Evolutionary conservation across 2,888 invertebrate species (phyloP), one percentile per base, ranked within the genome.

Genomic region (Carabus problematicus): DNA sequence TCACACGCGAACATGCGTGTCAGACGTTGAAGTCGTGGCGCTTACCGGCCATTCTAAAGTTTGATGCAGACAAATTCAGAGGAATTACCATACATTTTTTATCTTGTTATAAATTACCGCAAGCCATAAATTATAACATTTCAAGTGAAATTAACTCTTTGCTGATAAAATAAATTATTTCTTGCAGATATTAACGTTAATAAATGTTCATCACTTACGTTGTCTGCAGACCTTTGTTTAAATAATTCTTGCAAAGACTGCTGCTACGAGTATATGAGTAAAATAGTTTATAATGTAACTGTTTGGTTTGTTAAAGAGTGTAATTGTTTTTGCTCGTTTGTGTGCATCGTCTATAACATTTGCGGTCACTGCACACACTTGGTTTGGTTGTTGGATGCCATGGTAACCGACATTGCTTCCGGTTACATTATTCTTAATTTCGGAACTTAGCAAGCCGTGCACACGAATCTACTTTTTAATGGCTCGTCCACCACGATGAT

Each of bases 241-340:
- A n/a, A n/a, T n/a, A n/a, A n/a, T n/a, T n/a, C n/a, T n/a, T n/a
- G n/a, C n/a, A n/a, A 45, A 12, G 2, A n/a, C 3, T 54, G 8
- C 18, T 16, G 18, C 11, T 11, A 18, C 12, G 8, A 3, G 9
- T 9, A 9, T 3, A 16, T 49, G 8, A 18, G 1, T 54, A 9
- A 3, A 16, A 8, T 16, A 12, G 18, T 16, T 54, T 54, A 12
- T 54, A 64, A 29, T 56, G 43, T 43, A 55, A 64, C 43, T 60
- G 49, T 59, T 52, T 49, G 40, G 66, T 67, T 67, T 49, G 52
- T 67, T 67, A 54, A 56, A 40, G 3, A 19, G 40, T 64, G 41
- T 58, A 59, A 66, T 66, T 66, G 49, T 59, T 66, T 58, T 63
- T 67, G 60, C 16, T 52, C 60, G 52, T 19, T 42, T 60, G 60